Evolutionary conservation across 1,140 invertebrate genomes (phyloP), one percentile per base, ranked within the genome.

Genomic region (Pachyrhynchus sulphureomaculatus): DNA sequence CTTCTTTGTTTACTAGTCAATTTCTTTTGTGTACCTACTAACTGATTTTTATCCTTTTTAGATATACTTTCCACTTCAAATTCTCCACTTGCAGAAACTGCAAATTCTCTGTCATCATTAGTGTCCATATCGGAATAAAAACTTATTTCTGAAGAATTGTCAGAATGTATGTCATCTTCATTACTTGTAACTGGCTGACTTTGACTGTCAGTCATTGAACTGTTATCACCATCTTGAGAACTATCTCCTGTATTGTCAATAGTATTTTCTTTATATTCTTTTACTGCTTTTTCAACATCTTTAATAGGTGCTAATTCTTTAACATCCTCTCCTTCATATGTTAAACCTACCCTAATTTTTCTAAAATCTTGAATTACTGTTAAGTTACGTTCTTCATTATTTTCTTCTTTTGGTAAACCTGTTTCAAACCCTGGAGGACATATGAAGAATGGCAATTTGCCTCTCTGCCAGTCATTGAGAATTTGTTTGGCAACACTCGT

Each of bases 401-500:
- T 33, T 60, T 71, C 70, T 37, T 62, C 61, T 45, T 72, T 69
- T 37, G 9, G 21, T 24, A 70, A 36, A 10, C 88, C 87, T 44
- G 82, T 73, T 75, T 88, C 88, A 77, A 85, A 91, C 10, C 85
- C 88, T 53, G 88, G 86, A 9, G 96, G 96, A 47, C 86, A 81
- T 0, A 94, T 88, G 82, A 94, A 99, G 77, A 92, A 99, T 0
- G 96, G 96, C 34, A 99, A 79, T 78, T 96, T 96, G 10, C 97
- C 97, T 71, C 98, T 84, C 79, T 99, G 97, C 89, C 93, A 99
- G 77, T 99, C 98, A 82, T 99, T 99, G 0, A 99, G 79, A 2
- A 99, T 86, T 90, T 98, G 98, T 76, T 91, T 92, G 0, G 98
- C 88, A 12, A 92, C 89, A 42, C 89, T 89, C 42, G 82, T 79